Percentiles rank a stretch among this genome's conserved stretches.
phyloP scores from a whole-genome alignment of 2,888 invertebrate species.

The Celastrina argiolus region DNA sequence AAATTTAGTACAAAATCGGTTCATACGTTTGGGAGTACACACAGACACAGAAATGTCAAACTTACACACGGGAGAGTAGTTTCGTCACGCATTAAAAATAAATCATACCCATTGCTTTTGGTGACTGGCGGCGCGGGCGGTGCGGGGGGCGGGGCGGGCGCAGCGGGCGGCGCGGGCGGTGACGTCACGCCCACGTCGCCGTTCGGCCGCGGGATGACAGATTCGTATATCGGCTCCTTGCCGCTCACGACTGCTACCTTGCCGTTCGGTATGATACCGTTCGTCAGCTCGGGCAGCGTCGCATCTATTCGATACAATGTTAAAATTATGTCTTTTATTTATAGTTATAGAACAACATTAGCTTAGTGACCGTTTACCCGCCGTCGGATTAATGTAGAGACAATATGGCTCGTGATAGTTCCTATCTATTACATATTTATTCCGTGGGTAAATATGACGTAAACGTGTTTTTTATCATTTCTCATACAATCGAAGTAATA shows the following conservation, averaged over 20 bases:
- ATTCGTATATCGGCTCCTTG: conserved; percentile 90
- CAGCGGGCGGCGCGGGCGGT: conserved; percentile 50
- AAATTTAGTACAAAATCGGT: too few relatives aligned
- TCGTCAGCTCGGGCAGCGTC: conserved; percentile 66
- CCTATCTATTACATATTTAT: too few relatives aligned
- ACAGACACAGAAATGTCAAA: too few relatives aligned
- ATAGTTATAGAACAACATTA: too few relatives aligned
- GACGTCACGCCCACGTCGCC: conserved; percentile 54
- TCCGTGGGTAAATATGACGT: too few relatives aligned
- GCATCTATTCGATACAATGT: conserved; percentile 42
- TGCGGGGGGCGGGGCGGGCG: conserved; percentile 45
- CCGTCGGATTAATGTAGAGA: too few relatives aligned
- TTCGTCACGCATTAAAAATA: not conserved
- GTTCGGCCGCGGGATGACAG: conserved; percentile 85
- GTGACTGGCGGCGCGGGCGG: not conserved
- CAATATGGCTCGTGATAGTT: too few relatives aligned
- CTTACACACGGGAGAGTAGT: too few relatives aligned
- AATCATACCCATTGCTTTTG: not conserved
- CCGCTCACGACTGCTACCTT: conserved; percentile 63
- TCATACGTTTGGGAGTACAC: too few relatives aligned
- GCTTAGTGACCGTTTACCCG: too few relatives aligned
- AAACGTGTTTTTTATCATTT: too few relatives aligned
- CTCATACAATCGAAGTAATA: too few relatives aligned
- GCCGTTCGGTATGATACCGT: conserved; percentile 74
- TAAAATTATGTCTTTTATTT: not conserved